These are phyloP conservation scores for Gallinago solitaria DNA, from an alignment of 2,797 vertebrate species.

Conservation along the genomic window DNA sequence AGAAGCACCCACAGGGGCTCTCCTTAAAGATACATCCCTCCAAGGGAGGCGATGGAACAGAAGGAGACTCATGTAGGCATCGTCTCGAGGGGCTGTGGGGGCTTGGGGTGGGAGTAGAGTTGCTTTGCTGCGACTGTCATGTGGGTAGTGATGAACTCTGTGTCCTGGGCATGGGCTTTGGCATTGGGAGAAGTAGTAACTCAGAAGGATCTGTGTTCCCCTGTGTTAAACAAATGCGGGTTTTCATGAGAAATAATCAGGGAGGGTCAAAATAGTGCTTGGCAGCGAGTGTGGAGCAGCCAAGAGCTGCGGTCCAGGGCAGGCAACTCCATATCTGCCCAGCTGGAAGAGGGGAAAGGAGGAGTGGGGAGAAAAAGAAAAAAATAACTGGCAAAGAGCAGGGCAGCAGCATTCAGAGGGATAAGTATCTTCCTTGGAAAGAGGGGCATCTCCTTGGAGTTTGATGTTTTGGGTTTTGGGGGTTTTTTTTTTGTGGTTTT, in stretches of 20 bases:
- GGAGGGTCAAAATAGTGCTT: background rate
- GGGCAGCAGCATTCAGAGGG: background rate
- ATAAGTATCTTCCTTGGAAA: background rate
- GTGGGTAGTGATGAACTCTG: background rate
- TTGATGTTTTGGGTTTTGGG: background rate
- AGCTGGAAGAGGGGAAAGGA: background rate
- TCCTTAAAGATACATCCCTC: background rate
- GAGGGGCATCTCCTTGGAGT: background rate
- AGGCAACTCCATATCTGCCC: background rate
- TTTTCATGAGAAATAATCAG: background rate
- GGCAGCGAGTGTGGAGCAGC: background rate
- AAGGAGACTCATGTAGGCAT: background rate
- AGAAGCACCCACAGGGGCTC: background rate
- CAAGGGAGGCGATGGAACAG: accelerated
- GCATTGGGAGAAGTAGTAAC: background rate
- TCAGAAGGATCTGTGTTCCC: background rate
- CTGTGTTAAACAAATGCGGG: background rate
- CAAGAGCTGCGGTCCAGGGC: background rate
- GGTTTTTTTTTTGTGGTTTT: no score
- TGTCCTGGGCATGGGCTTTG: background rate
- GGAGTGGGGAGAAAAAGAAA: background rate
- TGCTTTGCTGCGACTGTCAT: background rate
- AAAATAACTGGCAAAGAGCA: background rate
- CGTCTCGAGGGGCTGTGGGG: background rate
- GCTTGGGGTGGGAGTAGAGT: background rate